Conservation (phyloP, 2,797 vertebrate genomes). For the Enteromius unitaeniatus region DNA sequence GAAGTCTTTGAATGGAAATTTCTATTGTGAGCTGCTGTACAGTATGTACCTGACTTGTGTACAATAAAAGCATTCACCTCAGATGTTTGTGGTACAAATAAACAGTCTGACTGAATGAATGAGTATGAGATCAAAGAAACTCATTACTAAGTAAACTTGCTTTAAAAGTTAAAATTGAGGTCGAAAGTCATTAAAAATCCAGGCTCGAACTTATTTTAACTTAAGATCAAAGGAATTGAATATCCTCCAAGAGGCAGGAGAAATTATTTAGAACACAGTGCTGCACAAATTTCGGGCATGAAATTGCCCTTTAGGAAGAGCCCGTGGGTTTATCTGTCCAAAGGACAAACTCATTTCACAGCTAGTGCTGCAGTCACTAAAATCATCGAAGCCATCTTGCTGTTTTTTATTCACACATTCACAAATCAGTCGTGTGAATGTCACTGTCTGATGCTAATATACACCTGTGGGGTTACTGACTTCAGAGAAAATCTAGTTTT, state of each 20-base stretch:
- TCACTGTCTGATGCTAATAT: background rate
- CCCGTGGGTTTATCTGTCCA: slow-evolving; percentile 7
- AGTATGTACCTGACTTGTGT: rapidly evolving
- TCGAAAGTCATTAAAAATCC: slow-evolving; percentile 33
- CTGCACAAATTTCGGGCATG: background rate
- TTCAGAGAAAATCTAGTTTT: background rate
- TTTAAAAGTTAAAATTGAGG: slow-evolving; percentile 34
- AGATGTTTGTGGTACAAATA: background rate
- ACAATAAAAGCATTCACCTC: background rate
- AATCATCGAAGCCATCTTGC: background rate
- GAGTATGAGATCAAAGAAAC: slow-evolving; percentile 37
- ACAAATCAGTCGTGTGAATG: background rate
- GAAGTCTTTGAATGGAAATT: background rate
- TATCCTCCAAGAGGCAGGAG: background rate
- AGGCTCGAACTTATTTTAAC: slow-evolving; percentile 19
- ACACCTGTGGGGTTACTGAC: background rate
- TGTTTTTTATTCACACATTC: background rate
- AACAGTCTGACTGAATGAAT: background rate
- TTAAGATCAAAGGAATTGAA: slow-evolving; percentile 33
- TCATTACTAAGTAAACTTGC: slow-evolving; percentile 11
- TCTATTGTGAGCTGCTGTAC: background rate
- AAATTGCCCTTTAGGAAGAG: slow-evolving; percentile 32
- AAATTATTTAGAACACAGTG: slow-evolving; percentile 25
- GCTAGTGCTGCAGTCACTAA: background rate
- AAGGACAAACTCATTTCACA: slow-evolving; percentile 33